Percentiles rank a stretch among this genome's conserved stretches.
phyloP scores from a whole-genome alignment of 2,888 invertebrate genomes.

The Drosophila flavopinicola region DNA sequence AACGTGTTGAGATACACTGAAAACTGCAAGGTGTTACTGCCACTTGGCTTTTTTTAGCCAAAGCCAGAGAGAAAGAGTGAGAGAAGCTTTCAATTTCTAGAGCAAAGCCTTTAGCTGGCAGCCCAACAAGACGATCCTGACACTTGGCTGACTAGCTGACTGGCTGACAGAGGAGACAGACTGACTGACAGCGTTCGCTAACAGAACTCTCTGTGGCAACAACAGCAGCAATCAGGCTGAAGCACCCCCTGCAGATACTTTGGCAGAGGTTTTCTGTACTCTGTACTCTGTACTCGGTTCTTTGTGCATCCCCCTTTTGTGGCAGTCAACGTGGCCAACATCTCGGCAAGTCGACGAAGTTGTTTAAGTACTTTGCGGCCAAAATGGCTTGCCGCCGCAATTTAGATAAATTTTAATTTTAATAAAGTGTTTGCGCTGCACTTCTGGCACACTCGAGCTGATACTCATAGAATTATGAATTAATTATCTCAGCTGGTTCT shows the following conservation, averaged over 20 bases:
- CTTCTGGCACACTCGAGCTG: slow-evolving; percentile 62
- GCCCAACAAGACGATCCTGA: slow-evolving; percentile 35
- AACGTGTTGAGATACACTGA: slow-evolving; percentile 53
- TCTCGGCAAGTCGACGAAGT: slow-evolving; percentile 42
- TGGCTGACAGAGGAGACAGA: slow-evolving; percentile 7
- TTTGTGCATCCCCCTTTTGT: slow-evolving; percentile 24
- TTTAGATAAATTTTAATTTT: slow-evolving; percentile 82
- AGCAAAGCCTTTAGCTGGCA: slow-evolving; percentile 63
- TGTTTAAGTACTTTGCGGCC: slow-evolving; percentile 59
- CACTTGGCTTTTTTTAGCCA: slow-evolving; percentile 20
- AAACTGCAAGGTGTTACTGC: slow-evolving; percentile 36
- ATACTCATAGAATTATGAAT: slow-evolving; percentile 63
- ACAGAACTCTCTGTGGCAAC: slow-evolving; percentile 30
- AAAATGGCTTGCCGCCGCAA: slow-evolving; percentile 69
- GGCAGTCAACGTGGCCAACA: slow-evolving; percentile 11
- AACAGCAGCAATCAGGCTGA: slow-evolving; percentile 20
- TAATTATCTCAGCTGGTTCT: slow-evolving; percentile 58
- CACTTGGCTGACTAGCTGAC: slow-evolving; percentile 50
- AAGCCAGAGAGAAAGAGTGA: slow-evolving; percentile 26
- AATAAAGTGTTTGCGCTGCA: slow-evolving; percentile 82
- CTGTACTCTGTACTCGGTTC: no score
- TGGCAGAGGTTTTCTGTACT: slow-evolving; percentile 19
- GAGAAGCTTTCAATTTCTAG: slow-evolving; percentile 63
- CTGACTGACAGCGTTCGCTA: slow-evolving; percentile 23
- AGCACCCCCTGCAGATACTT: slow-evolving; percentile 14